phyloP scores from a whole-genome alignment of 2,113 vertebrate species.

The Cephalopterus ornatus region DNA sequence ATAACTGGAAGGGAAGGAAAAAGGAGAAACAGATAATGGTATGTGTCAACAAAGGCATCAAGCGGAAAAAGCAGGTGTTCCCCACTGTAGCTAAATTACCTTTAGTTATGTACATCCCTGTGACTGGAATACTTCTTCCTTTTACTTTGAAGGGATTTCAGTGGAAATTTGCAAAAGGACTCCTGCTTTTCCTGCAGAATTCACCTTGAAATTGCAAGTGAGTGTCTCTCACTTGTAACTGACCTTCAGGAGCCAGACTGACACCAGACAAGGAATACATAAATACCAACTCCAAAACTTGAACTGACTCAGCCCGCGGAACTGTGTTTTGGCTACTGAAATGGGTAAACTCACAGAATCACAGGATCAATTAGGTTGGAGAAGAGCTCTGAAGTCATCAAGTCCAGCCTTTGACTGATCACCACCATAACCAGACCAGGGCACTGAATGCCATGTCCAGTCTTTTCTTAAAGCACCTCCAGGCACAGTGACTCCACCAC shows the following conservation, averaged over 20 bases:
- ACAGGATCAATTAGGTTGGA: not conserved
- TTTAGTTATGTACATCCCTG: not conserved
- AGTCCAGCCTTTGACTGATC: not conserved
- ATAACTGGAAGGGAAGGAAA: not conserved
- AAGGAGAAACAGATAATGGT: not conserved
- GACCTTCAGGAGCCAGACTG: not conserved
- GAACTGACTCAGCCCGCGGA: not conserved
- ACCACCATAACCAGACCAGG: not conserved
- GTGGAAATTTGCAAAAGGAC: not conserved
- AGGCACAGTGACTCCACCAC: not conserved
- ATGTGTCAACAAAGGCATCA: not conserved
- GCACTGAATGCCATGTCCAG: not conserved
- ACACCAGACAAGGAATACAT: not conserved
- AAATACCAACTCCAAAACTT: accelerated
- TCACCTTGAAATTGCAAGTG: not conserved
- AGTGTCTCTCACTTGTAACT: not conserved
- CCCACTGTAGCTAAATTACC: accelerated
- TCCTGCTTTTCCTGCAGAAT: not conserved
- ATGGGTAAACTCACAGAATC: not conserved
- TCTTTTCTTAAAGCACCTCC: not conserved
- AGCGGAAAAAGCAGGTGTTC: not conserved
- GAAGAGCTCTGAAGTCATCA: not conserved
- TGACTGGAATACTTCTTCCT: not conserved
- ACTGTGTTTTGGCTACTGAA: not conserved
- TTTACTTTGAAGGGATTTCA: not conserved